Evolutionary conservation across 1,140 invertebrate genomes (phyloP), one percentile per base, ranked within the genome.

Genomic region (Drosophila truncata): DNA sequence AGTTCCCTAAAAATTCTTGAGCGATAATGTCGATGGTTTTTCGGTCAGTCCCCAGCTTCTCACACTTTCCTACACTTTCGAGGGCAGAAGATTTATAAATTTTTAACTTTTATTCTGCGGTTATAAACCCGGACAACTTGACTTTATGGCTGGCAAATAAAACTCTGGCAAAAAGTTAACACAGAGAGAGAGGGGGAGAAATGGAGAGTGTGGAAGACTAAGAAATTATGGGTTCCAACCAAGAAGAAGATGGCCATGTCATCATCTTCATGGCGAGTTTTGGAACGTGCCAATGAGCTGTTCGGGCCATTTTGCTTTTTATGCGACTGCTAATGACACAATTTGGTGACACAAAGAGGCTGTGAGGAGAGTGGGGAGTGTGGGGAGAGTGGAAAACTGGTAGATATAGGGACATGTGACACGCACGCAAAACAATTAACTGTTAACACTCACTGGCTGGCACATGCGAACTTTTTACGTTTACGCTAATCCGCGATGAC

Each of bases 291-390:
- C 83, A 86, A 86, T 87, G 83, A 87, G 83, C 83, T 86, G 82
- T 82, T 41, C 69, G 69, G 76, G 80, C 79, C 83, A 86, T 86
- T 86, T 80, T 57, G 55, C 49, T 65, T 86, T 86, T 86, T 87
- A 87, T 86, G 70, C 69, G 70, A 82, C 83, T 87, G 83, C 83
- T 86, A 86, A 86, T 86, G 83, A 87, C 80, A 87, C 83, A 87
- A 86, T 86, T 86, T 86, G 80, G 83, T 69, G 84, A 82, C 80
- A 76, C 73, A 61, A 76, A 65, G 49, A 65, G 46, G 42, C 37
- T 11, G n/a, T 1, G 6, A 7, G 5, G 16, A 31, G 6, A 8
- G 58, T 1, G 27, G 39, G 35, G 9, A 18, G 23, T 25, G 2
- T 27, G 16, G 3, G 1, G n/a, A n/a, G 42, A 35, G 20, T 2